Percentiles rank a stretch among this genome's conserved stretches.
Evolutionary conservation across 2,797 vertebrate genomes (phyloP).

Genomic region (Platyrinchus mystaceus): DNA sequence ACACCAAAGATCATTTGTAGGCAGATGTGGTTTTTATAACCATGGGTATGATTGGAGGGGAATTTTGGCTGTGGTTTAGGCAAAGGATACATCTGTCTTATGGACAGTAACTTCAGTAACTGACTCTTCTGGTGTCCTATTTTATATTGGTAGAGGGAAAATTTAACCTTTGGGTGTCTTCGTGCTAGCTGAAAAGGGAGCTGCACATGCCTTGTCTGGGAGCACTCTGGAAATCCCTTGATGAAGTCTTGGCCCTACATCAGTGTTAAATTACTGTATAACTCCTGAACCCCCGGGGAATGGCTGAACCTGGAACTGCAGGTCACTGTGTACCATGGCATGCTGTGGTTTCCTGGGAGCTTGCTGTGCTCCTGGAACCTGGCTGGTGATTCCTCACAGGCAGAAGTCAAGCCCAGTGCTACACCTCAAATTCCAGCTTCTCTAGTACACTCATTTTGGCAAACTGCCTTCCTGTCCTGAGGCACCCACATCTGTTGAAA

Average conservation of each 20-base stretch:
- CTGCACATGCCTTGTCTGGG: neutral
- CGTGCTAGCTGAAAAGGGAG: neutral
- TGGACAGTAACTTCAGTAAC: neutral
- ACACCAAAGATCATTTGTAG: neutral
- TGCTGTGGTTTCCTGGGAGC: neutral
- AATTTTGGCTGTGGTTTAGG: constrained; percentile 33
- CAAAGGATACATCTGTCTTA: constrained; percentile 26
- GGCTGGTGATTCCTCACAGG: neutral
- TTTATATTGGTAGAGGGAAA: neutral
- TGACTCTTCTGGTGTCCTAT: neutral
- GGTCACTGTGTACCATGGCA: neutral
- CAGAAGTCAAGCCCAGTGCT: neutral
- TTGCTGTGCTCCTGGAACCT: neutral
- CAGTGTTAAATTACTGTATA: neutral
- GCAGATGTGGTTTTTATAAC: neutral
- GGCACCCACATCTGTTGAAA: neutral
- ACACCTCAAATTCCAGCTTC: neutral
- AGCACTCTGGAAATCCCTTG: neutral
- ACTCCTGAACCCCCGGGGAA: neutral
- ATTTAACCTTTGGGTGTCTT: neutral
- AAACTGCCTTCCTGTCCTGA: neutral
- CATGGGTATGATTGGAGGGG: constrained; percentile 17
- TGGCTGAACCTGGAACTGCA: neutral
- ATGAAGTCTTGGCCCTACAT: neutral
- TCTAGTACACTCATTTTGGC: neutral